Evolutionary conservation across 2,888 invertebrate genomes (phyloP), one percentile per base, ranked within the genome.

Genomic region (Agrenia bidenticulata): DNA sequence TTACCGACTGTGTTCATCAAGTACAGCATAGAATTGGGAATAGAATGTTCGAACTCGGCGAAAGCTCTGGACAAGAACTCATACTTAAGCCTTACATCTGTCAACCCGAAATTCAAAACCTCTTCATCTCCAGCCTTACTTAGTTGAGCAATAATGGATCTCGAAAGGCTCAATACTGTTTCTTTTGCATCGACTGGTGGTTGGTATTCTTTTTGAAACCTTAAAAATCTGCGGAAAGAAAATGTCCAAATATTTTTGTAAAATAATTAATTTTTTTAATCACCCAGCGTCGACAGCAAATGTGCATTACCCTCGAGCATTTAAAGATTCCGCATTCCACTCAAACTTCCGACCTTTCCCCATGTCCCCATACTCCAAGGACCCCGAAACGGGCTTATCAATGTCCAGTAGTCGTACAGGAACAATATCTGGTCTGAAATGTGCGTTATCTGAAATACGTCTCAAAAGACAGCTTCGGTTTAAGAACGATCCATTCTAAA

Each of bases 11-110:
- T 88, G 76, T 85, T 84, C 67, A 96, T 86, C 55, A 84, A 84
- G 77, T 88, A 86, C n/a, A 96, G 80, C 58, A 88, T 80, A 0
- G 92, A 91, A 82, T 92, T 95, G 0, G 94, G 92, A 13, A 96
- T 85, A 68, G 84, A 79, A 79, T 94, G 88, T 7, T 88, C 82
- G 67, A 94, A 88, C 78, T 87, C 85, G 51, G 86, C 81, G 70
- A 83, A 86, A 77, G 91, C 90, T 5, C 85, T 85, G 37, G 84
- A 83, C 2, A 95, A 82, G 9, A 95, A 81, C 37, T 84, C 81
- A 79, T 86, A 92, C 79, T 90, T 89, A 9, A 84, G 80, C 11
- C 82, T 78, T 24, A 79, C 60, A 1, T 82, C 77, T 1, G 64
- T 61, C 13, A 83, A 81, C 32, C 32, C 37, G 11, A 32, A 61